A percentile compares a stretch with the other conserved stretches of the same genome.
phyloP scores from a whole-genome alignment of 2,113 vertebrate species.

The Platysteira castanea region DNA sequence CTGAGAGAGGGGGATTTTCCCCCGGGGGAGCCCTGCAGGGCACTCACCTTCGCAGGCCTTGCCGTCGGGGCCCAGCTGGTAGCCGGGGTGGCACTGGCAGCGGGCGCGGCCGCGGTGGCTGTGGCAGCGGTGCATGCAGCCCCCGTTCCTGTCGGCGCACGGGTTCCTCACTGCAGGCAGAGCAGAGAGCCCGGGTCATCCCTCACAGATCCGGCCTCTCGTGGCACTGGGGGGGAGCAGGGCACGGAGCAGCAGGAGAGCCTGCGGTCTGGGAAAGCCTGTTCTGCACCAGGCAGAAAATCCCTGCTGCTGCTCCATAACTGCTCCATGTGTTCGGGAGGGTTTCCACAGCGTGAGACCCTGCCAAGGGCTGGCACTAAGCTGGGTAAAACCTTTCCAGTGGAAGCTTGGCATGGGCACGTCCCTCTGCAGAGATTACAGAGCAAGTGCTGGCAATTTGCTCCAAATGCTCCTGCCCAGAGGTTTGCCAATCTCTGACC shows the following conservation, averaged over 20 bases:
- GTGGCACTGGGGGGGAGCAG: rapidly evolving
- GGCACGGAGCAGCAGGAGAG: background rate
- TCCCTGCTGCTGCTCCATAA: background rate
- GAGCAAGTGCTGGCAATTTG: background rate
- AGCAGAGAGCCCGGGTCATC: background rate
- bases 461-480: background rate
- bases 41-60: constrained; percentile 83
- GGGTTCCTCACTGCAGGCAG: constrained; percentile 75
- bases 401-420: background rate
- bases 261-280: rapidly evolving
- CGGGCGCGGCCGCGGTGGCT: constrained; percentile 22
- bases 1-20: rapidly evolving
- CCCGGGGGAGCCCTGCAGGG: rapidly evolving
- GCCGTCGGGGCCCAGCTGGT: constrained; percentile 73
- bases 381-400: background rate
- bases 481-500: background rate
- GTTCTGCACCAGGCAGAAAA: background rate
- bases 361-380: background rate
- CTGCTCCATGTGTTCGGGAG: background rate
- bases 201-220: background rate
- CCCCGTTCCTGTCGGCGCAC: constrained; percentile 80
- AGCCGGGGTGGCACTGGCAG: constrained; percentile 84
- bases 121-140: constrained; percentile 74
- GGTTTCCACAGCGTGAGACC: rapidly evolving
- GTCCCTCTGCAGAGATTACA: background rate